Conservation (phyloP, 2,888 invertebrate species). For the Cactoblastis cactorum region DNA sequence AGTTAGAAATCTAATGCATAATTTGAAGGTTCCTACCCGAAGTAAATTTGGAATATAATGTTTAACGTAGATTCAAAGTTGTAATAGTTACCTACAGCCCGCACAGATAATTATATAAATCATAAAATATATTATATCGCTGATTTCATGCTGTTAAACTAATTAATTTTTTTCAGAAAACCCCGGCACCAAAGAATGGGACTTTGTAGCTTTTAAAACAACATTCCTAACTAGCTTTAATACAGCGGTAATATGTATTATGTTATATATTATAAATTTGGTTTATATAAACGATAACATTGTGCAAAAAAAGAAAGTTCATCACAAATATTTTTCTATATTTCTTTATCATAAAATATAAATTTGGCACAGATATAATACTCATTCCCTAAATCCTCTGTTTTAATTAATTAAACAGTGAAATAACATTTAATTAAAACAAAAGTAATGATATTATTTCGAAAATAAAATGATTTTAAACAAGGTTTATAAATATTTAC, state of each 20-base stretch:
- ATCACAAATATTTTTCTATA: background rate
- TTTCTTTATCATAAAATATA: background rate
- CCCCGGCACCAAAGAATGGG: background rate
- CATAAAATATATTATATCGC: background rate
- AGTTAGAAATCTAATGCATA: constrained; percentile 42
- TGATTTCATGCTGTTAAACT: no score
- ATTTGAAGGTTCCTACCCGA: constrained; percentile 74
- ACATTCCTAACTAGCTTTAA: constrained; percentile 4
- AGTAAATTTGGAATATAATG: constrained; percentile 45
- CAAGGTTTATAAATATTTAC: no score
- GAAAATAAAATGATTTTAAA: no score
- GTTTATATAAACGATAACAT: background rate
- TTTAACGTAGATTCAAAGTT: constrained; percentile 50
- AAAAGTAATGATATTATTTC: no score
- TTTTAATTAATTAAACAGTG: no score
- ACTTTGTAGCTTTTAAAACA: background rate
- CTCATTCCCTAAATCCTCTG: background rate
- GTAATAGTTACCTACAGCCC: constrained; percentile 66
- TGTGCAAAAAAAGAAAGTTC: background rate
- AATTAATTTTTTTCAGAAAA: background rate
- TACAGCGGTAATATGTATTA: no score
- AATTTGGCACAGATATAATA: background rate
- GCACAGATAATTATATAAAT: constrained; percentile 24
- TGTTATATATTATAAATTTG: background rate
- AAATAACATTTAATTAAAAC: no score